Evolutionary conservation across 92 coral and sea anemone genomes (phyloP).

Genomic region (Epizoanthus rinbou): DNA sequence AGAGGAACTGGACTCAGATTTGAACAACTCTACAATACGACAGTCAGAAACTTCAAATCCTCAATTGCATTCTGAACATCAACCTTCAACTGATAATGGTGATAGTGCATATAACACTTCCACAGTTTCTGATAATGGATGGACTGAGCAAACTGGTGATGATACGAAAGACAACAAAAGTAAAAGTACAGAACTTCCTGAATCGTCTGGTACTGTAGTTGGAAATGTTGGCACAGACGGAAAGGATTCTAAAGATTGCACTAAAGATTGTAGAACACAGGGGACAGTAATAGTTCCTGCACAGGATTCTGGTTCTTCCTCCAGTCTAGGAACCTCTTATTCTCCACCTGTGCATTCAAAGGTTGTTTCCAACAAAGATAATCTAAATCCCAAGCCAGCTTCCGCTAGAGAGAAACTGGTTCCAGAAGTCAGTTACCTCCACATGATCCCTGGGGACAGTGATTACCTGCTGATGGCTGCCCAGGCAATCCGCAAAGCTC

Average conservation of each 20-base stretch:
- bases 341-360: background rate
- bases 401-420: constrained; percentile 32
- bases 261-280: background rate
- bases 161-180: background rate
- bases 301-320: background rate
- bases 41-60: background rate
- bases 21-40: background rate
- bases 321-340: background rate
- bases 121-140: background rate
- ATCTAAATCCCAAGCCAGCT: background rate
- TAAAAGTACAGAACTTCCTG: background rate
- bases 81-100: background rate
- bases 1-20: background rate
- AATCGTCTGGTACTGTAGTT: background rate
- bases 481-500: constrained; percentile 82
- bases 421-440: constrained; percentile 57
- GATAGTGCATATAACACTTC: background rate
- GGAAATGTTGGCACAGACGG: background rate
- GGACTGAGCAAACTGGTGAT: background rate
- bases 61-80: background rate
- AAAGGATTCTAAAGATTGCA: background rate
- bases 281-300: background rate
- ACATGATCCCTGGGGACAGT: constrained; percentile 60
- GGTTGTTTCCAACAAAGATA: constrained; percentile 1
- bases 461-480: constrained; percentile 94